These are phyloP conservation scores for Agrilus planipennis DNA, from an alignment of 1,140 invertebrate genomes.

Conservation along the genomic window DNA sequence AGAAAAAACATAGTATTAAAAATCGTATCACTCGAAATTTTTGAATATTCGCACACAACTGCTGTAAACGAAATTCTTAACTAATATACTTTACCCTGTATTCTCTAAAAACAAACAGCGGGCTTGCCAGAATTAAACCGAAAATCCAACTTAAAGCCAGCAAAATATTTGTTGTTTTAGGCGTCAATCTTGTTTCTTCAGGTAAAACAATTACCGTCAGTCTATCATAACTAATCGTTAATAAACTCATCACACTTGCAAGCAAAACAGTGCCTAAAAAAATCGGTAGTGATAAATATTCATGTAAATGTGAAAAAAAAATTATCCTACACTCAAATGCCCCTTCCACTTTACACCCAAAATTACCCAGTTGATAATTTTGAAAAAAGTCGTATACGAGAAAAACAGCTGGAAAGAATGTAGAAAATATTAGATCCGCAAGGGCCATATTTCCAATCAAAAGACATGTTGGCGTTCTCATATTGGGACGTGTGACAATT, in stretches of 20 bases:
- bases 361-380: slow-evolving; percentile 55
- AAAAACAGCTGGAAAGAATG: slow-evolving; percentile 62
- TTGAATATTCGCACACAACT: not conserved
- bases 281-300: not conserved
- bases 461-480: slow-evolving; percentile 66
- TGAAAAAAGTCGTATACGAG: slow-evolving; percentile 59
- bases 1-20: not conserved
- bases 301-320: not conserved
- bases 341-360: slow-evolving; percentile 58
- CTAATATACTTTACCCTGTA: slow-evolving; percentile 40
- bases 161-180: slow-evolving; percentile 43
- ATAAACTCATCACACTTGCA: slow-evolving; percentile 62
- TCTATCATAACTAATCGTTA: slow-evolving; percentile 70
- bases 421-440: slow-evolving; percentile 60
- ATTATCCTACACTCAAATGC: slow-evolving; percentile 48
- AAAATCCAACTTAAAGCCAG: slow-evolving; percentile 55
- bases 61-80: not conserved
- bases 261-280: slow-evolving; percentile 50
- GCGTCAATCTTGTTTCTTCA: slow-evolving; percentile 49
- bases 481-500: slow-evolving; percentile 49
- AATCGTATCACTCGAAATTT: not conserved
- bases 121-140: slow-evolving; percentile 45
- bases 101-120: slow-evolving; percentile 49
- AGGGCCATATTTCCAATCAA: slow-evolving; percentile 69
- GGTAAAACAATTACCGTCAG: slow-evolving; percentile 67